These are phyloP conservation scores for Crocidura indochinensis DNA, from an alignment of 2,797 vertebrate genomes.

Conservation along the genomic window DNA sequence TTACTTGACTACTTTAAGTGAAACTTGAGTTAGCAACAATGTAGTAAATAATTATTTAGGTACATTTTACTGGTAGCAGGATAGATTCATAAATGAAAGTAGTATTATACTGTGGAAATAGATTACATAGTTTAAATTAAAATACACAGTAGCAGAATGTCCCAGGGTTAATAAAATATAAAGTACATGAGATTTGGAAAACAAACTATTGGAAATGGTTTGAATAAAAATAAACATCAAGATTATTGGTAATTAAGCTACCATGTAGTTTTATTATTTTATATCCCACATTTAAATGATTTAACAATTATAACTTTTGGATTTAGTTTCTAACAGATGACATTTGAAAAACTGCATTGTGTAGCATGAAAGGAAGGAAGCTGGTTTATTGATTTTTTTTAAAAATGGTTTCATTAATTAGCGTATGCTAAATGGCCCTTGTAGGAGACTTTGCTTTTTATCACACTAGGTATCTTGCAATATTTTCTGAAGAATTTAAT, in stretches of 20 bases:
- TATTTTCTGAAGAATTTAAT: slow-evolving; percentile 9
- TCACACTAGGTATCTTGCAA: background rate
- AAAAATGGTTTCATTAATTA: background rate
- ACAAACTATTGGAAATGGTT: slow-evolving; percentile 64
- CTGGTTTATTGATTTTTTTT: background rate
- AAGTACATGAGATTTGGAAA: slow-evolving; percentile 57
- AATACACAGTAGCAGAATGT: slow-evolving; percentile 64
- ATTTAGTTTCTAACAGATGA: background rate
- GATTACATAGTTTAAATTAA: slow-evolving; percentile 76
- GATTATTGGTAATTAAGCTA: slow-evolving; percentile 30
- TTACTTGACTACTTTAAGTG: slow-evolving; percentile 58
- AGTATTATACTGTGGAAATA: slow-evolving; percentile 50
- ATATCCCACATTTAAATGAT: slow-evolving; percentile 30
- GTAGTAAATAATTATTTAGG: slow-evolving; percentile 78
- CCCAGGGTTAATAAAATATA: slow-evolving; percentile 37
- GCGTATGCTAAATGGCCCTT: background rate
- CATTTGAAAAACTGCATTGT: background rate
- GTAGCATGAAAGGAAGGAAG: background rate
- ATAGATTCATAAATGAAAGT: slow-evolving; percentile 76
- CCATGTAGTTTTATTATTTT: slow-evolving; percentile 20
- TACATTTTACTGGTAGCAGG: slow-evolving; percentile 73
- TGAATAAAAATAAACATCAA: slow-evolving; percentile 69
- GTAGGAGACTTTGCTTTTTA: background rate
- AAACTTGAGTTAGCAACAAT: slow-evolving; percentile 74
- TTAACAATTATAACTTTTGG: slow-evolving; percentile 17